Evolutionary conservation across 2,888 invertebrate genomes (phyloP), one percentile per base, ranked within the genome.

Genomic region (Drosophila stalkeri): DNA sequence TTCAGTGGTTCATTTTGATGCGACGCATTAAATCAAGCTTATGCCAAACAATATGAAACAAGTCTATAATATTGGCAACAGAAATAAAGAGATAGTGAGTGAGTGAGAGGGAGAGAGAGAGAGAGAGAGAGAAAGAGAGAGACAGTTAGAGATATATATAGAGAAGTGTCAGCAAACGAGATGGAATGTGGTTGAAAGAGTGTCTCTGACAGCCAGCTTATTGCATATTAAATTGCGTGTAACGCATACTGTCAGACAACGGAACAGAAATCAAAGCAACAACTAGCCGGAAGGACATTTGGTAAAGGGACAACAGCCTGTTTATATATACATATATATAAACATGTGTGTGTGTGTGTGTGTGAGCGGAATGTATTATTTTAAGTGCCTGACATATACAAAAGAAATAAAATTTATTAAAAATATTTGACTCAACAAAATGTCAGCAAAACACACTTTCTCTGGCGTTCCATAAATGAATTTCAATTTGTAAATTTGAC

Each of bases 131-230:
- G 39, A n/a, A 18, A 1, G 8, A 18, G 27, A 12, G 8, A 52
- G 20, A 18, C 8, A 52, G 20, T 16, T 3, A n/a, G 14, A 8
- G 1, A 14, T 39, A 41, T 41, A n/a, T 41, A 16, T 8, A 7
- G 33, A n/a, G 27, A 6, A 6, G 8, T 6, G 49, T 3, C 0
- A 6, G 31, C 12, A n/a, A 31, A 11, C 31, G 31, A 8, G n/a
- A 44, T 35, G 9, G 51, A n/a, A n/a, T 41, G 33, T 12, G 43
- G 56, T 43, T 27, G 31, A 11, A 44, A 47, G 62, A 49, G 78
- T 87, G 87, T 63, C 63, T 37, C 47, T 87, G 85, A 89, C 90
- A 86, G 90, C 70, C 77, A 80, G 76, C 80, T 87, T 85, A 89
- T 87, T 87, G 88, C 75, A 87, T 80, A 88, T 87, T 89, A 76